Conservation (phyloP, 92 coral and sea anemone genomes). For the Zoanthus sansibaricus region DNA sequence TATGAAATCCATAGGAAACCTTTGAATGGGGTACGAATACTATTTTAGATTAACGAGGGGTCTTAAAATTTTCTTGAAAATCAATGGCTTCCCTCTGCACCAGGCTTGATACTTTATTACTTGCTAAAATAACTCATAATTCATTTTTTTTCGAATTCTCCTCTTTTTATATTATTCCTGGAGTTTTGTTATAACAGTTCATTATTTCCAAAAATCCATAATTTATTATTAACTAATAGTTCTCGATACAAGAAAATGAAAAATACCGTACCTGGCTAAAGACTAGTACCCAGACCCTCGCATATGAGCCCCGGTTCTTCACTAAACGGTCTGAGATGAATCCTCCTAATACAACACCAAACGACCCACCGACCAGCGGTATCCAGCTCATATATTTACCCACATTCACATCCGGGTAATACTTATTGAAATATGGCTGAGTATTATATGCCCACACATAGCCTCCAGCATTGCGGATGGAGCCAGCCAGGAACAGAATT, state of each 20-base stretch:
- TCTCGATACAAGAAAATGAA: not conserved
- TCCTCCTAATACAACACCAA: constrained; percentile 96
- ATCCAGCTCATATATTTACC: constrained; percentile 99
- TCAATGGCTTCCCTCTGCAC: no score
- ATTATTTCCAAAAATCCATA: no score
- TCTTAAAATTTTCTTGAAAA: no score
- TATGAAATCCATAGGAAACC: no score
- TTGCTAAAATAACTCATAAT: no score
- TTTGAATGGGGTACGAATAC: no score
- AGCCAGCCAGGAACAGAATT: constrained; percentile 91
- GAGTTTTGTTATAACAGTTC: no score
- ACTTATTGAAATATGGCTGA: constrained; percentile 97
- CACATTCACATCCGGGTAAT: constrained; percentile 90
- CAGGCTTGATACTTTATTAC: no score
- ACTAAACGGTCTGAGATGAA: constrained; percentile 95
- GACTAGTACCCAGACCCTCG: constrained; percentile 93
- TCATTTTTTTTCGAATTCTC: no score
- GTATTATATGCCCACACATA: constrained; percentile 99
- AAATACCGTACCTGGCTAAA: constrained; percentile 82
- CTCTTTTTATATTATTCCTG: no score
- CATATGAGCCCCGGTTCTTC: constrained; percentile 90
- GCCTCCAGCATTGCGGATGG: constrained; percentile 97
- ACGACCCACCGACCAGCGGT: constrained; percentile 92
- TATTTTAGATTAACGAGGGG: no score
- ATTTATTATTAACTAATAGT: no score